These are phyloP conservation scores for Notiomystis cincta DNA, from an alignment of 2,113 vertebrate genomes.

Conservation along the genomic window DNA sequence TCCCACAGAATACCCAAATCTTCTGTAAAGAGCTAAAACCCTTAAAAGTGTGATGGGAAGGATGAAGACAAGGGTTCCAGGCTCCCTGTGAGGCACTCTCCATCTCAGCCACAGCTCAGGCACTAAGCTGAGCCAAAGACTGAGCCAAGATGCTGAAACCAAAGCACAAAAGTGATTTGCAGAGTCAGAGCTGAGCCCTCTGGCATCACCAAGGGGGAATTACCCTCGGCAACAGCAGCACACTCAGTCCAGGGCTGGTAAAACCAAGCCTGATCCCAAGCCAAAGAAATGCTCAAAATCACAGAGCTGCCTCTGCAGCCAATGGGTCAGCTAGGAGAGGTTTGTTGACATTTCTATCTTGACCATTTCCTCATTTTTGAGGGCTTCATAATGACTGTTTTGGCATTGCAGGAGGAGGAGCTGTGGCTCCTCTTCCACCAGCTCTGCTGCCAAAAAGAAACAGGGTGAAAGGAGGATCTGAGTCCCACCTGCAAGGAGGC, in stretches of 20 bases:
- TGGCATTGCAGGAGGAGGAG: background rate
- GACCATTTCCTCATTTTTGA: background rate
- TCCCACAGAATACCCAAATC: background rate
- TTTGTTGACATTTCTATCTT: background rate
- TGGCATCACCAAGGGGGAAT: background rate
- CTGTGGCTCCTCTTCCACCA: background rate
- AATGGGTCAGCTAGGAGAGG: background rate
- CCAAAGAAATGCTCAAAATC: background rate
- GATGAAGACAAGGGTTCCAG: background rate
- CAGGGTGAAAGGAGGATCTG: background rate
- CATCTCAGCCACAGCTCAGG: background rate
- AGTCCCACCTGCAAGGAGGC: background rate
- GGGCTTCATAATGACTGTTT: slow-evolving; percentile 1
- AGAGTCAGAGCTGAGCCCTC: background rate
- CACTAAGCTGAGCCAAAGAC: background rate
- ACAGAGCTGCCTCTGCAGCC: background rate
- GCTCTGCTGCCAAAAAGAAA: background rate
- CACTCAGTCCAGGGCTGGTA: background rate
- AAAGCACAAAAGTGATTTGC: background rate
- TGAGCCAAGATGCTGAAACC: background rate
- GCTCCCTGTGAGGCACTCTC: background rate
- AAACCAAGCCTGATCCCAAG: background rate
- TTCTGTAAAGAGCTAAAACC: background rate
- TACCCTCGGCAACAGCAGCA: background rate
- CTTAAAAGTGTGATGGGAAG: accelerated